Conservation (phyloP, 2,888 invertebrate genomes). For the Lasioglossum figueresi region DNA sequence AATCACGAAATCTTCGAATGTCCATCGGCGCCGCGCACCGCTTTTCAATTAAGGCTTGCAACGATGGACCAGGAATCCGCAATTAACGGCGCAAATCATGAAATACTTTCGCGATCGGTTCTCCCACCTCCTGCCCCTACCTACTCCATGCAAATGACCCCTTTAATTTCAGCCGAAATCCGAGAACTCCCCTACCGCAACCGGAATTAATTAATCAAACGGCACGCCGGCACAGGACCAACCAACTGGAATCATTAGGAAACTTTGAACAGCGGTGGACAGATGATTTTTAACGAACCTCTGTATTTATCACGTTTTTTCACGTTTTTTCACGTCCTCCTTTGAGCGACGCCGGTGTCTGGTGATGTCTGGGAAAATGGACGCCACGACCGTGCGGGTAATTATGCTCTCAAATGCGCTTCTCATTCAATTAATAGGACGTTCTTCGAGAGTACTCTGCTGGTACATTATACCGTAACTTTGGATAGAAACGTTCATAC, state of each 20-base stretch:
- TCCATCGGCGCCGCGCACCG: not conserved
- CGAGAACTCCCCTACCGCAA: not conserved
- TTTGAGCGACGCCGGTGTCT: not conserved
- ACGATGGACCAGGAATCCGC: not conserved
- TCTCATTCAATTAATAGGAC: not conserved
- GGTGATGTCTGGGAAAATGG: not conserved
- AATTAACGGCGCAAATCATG: not conserved
- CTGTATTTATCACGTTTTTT: not conserved
- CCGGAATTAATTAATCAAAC: slow-evolving; percentile 29
- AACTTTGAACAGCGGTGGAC: not conserved
- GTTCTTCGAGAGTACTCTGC: not conserved
- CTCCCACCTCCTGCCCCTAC: not conserved
- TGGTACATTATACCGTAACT: not conserved
- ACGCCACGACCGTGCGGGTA: not conserved
- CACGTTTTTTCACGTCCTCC: not conserved
- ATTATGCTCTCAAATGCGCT: not conserved
- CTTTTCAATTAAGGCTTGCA: not conserved
- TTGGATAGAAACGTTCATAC: not conserved
- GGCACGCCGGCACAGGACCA: not conserved
- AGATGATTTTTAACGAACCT: not conserved
- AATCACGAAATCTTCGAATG: not conserved
- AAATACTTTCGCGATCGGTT: slow-evolving; percentile 24
- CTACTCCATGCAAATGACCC: not conserved
- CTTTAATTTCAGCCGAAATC: not conserved
- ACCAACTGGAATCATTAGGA: not conserved